Percentiles rank a stretch among this genome's conserved stretches.
phyloP scores from a whole-genome alignment of 2,888 invertebrate species.

The Spilosoma lubricipeda region DNA sequence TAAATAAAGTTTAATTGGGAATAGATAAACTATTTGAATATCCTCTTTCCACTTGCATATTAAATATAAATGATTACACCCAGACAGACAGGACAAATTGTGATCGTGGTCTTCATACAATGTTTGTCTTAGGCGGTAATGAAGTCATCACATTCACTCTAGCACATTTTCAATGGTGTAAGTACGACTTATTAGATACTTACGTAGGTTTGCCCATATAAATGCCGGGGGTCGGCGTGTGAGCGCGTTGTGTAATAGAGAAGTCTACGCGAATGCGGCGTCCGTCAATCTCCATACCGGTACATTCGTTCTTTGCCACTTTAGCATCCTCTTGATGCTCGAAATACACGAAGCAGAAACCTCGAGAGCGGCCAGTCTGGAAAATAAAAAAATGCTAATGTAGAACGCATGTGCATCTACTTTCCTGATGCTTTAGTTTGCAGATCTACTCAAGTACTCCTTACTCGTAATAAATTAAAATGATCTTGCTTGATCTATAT shows the following conservation, averaged over 20 bases:
- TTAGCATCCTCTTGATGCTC: constrained; percentile 95
- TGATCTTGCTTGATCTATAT: too few species aligned
- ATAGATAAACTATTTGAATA: too few species aligned
- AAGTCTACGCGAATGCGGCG: constrained; percentile 97
- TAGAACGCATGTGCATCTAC: not conserved
- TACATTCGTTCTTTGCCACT: constrained; percentile 96
- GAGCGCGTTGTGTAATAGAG: constrained; percentile 98
- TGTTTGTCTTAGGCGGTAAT: not conserved
- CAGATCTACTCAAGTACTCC: too few species aligned
- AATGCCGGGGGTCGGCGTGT: constrained; percentile 98
- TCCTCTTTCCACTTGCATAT: not conserved
- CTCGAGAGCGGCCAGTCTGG: constrained; percentile 96
- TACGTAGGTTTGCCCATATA: constrained; percentile 98
- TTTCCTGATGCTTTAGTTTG: too few species aligned
- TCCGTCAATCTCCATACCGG: constrained; percentile 97
- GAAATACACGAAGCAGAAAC: constrained; percentile 99
- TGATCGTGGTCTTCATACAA: not conserved
- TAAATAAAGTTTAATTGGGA: too few species aligned
- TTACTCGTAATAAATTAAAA: too few species aligned
- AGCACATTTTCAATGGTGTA: not conserved
- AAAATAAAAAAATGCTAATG: constrained; percentile 9
- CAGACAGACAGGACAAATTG: not conserved
- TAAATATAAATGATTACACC: not conserved
- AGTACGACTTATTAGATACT: constrained; percentile 56
- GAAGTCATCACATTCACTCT: not conserved